Base-by-base conservation (phyloP, 2,888 invertebrate species). In the Chloromyia formosa region DNA sequence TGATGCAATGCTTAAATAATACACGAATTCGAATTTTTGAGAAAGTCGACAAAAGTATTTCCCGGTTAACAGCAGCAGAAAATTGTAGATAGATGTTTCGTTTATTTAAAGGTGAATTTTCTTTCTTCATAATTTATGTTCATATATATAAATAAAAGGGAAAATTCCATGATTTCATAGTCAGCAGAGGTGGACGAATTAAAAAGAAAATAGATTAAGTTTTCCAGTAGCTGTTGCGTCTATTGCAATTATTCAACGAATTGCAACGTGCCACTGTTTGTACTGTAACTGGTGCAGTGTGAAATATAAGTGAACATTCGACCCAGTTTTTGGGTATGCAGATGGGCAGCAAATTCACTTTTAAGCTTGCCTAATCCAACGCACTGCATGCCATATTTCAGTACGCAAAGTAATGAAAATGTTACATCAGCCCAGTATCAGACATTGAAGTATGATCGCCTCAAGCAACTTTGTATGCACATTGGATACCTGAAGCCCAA, bases 241-340 rank as follows among this genome's bases (percentile, higher is more conserved):
- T 66, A 49, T 66, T 49, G 66, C 20, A 66, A 49, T 62, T 66
- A 69, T 35, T 54, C 7, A 12, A 69, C 14, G 54, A n/a, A 12
- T 27, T 54, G 69, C 56, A 56, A 22, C 18, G 14, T 20, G 62
- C 42, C 42, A 23, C 42, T 20, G 20, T 10, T 10, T 9, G 12
- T 23, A 22, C 69, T n/a, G 69, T 69, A 54, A 69, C 35, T 69
- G 69, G 56, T 69, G 69, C 69, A 69, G 16, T 23, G 54, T 14
- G 18, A 69, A 69, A 54, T 69, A 69, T 53, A 69, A 69, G 54
- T 69, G 54, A 69, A 69, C 42, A 16, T 45, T n/a, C 56, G 69
- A 53, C 69, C 69, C 56, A 69, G 69, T 27, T 69, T 69, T 40
- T 4, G 22, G 22, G 61, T 35, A 35, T 61, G 35, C 35, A 61